These are phyloP conservation scores for Tigriopus californicus DNA, from an alignment of 2,888 invertebrate species.

Conservation along the genomic window DNA sequence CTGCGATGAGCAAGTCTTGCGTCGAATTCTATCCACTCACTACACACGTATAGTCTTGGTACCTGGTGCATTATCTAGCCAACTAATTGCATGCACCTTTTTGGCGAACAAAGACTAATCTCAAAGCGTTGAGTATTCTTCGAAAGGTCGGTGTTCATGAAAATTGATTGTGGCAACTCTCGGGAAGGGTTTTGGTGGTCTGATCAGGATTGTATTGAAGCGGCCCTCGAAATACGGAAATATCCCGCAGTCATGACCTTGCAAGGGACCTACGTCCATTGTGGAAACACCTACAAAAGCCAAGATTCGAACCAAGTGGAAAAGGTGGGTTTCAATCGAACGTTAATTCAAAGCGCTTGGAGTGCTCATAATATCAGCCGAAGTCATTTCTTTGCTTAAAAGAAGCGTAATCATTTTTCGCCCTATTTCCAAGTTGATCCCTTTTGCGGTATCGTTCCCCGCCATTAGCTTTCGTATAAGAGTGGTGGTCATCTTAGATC, in stretches of 20 bases:
- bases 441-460: too few species aligned
- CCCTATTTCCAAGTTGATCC: too few species aligned
- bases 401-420: too few species aligned
- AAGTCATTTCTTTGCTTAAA: too few species aligned
- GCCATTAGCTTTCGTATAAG: too few species aligned
- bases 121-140: not conserved
- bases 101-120: not conserved
- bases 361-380: too few species aligned
- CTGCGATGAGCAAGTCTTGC: too few species aligned
- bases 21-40: too few species aligned
- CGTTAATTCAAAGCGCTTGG: too few species aligned
- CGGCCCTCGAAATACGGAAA: conserved; percentile 15
- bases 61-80: too few species aligned
- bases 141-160: conserved; percentile 23
- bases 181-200: conserved; percentile 23
- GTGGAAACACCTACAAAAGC: conserved; percentile 23
- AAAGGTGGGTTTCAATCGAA: not conserved
- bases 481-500: too few species aligned
- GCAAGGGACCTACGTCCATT: conserved; percentile 24
- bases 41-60: too few species aligned
- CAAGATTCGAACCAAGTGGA: conserved; percentile 19
- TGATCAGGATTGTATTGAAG: conserved; percentile 19
- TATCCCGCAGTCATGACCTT: conserved; percentile 19
- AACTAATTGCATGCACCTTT: not conserved
- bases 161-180: conserved; percentile 24